phyloP scores from a whole-genome alignment of 2,888 invertebrate species.

The Ectemnius cavifrons region DNA sequence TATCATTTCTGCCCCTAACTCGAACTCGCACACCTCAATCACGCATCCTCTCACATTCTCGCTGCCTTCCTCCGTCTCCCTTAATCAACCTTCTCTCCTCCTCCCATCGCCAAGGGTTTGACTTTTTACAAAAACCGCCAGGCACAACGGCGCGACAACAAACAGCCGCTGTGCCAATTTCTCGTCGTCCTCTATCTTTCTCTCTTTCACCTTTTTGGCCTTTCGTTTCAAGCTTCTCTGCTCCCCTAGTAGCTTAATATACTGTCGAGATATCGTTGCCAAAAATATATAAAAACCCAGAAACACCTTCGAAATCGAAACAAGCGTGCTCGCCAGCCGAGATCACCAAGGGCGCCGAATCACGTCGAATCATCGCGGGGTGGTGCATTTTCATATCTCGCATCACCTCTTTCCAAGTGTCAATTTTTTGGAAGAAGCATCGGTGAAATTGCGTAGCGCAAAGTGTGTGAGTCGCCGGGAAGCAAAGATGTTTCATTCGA shows the following conservation, averaged over 20 bases:
- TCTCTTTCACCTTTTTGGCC: conserved; percentile 49
- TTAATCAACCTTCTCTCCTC: too few relatives aligned
- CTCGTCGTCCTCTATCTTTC: conserved; percentile 48
- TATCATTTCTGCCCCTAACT: conserved; percentile 3
- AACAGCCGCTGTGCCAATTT: too few relatives aligned
- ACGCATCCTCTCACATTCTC: too few relatives aligned
- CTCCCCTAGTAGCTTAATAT: conserved; percentile 75
- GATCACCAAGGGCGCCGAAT: conserved; percentile 73
- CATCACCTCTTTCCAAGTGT: conserved; percentile 10
- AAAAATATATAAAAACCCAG: conserved; percentile 78
- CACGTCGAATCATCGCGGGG: conserved; percentile 44
- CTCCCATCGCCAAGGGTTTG: too few relatives aligned
- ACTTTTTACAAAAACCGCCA: too few relatives aligned
- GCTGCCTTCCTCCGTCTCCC: too few relatives aligned
- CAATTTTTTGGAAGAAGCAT: conserved; percentile 6
- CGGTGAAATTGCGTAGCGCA: too few relatives aligned
- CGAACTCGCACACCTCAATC: too few relatives aligned
- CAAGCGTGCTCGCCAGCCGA: conserved; percentile 62
- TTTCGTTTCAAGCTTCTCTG: conserved; percentile 52
- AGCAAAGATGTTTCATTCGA: too few relatives aligned
- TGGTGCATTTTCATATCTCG: conserved; percentile 18
- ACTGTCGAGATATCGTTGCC: conserved; percentile 78
- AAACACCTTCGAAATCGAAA: conserved; percentile 71
- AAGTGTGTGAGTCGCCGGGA: too few relatives aligned
- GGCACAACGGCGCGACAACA: too few relatives aligned